Evolutionary conservation across 2,888 invertebrate genomes (phyloP).

Genomic region (Drosophila maculinotata): DNA sequence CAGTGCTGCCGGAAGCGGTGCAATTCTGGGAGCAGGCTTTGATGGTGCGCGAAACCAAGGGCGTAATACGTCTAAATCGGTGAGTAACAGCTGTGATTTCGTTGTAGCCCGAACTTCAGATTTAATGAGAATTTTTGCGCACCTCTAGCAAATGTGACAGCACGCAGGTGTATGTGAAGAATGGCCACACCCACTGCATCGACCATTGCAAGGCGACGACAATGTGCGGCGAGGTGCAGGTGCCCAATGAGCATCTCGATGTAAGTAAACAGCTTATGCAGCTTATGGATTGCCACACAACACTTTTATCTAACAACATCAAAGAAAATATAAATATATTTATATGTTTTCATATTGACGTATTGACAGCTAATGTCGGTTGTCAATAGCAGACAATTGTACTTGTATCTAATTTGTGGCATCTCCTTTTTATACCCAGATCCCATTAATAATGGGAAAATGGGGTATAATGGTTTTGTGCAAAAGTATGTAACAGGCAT

Average conservation of each 20-base stretch:
- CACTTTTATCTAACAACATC: too few relatives aligned
- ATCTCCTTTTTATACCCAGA: too few relatives aligned
- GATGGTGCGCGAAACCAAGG: constrained; percentile 94
- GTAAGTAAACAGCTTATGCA: constrained; percentile 87
- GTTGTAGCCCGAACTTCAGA: not conserved
- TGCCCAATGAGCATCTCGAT: constrained; percentile 97
- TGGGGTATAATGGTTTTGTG: too few relatives aligned
- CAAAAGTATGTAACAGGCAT: too few relatives aligned
- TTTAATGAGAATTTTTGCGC: not conserved
- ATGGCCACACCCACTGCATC: constrained; percentile 94
- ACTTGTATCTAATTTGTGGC: too few relatives aligned
- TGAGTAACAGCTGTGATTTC: constrained; percentile 78
- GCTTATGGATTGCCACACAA: too few relatives aligned
- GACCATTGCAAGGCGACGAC: constrained; percentile 93
- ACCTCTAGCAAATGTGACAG: constrained; percentile 93
- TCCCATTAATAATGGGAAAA: too few relatives aligned
- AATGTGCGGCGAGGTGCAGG: constrained; percentile 97
- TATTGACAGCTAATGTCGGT: too few relatives aligned
- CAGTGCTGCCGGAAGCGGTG: constrained; percentile 95
- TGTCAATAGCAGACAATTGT: too few relatives aligned
- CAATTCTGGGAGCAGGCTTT: constrained; percentile 97
- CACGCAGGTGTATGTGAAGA: constrained; percentile 93
- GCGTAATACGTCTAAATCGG: constrained; percentile 95
- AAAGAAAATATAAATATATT: too few relatives aligned
- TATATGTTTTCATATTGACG: too few relatives aligned